Percentiles rank a stretch among this genome's conserved stretches.
Conservation (phyloP, 2,113 vertebrate genomes). For the Strix aluco region DNA sequence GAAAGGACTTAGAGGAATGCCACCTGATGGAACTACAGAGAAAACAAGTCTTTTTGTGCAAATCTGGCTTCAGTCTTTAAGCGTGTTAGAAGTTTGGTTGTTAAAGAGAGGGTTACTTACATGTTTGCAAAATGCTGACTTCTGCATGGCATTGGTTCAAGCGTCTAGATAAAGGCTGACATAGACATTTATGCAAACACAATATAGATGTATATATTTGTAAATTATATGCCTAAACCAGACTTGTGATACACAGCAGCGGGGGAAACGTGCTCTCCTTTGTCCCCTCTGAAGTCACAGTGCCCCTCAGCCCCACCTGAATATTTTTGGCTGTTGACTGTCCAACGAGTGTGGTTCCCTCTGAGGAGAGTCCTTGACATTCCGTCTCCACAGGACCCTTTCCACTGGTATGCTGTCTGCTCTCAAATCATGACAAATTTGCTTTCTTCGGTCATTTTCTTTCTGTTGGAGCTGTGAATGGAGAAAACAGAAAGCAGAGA, state of each 20-base stretch:
- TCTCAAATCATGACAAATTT: neutral
- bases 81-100: neutral
- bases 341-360: neutral
- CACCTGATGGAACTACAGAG: neutral
- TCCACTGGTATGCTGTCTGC: neutral
- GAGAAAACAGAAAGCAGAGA: neutral
- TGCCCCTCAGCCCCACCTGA: neutral
- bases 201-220: neutral
- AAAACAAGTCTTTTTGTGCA: neutral
- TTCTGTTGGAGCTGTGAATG: neutral
- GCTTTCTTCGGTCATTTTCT: neutral
- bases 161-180: neutral
- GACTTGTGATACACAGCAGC: neutral
- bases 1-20: neutral
- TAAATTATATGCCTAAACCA: neutral
- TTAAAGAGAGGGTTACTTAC: neutral
- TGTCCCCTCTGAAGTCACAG: neutral
- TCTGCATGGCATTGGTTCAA: neutral
- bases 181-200: neutral
- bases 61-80: neutral
- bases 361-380: neutral
- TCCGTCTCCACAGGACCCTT: neutral
- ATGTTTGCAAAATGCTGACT: neutral
- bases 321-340: neutral
- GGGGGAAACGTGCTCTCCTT: rapidly evolving